phyloP scores from a whole-genome alignment of 2,797 vertebrate species.

The Cyprinodon diabolis region DNA sequence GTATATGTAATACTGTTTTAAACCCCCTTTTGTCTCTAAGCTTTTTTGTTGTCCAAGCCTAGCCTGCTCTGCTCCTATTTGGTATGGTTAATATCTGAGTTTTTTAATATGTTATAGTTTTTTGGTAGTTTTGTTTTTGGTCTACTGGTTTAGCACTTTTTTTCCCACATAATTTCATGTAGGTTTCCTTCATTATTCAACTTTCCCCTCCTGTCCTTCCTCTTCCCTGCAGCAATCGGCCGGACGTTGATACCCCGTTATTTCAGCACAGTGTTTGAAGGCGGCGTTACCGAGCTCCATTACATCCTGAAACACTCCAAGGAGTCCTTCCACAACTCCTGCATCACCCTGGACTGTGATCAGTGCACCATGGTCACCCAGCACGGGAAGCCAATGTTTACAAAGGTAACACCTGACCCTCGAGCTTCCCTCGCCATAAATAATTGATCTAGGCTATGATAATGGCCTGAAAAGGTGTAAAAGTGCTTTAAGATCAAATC shows the following conservation, averaged over 20 bases:
- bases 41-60: too few species aligned
- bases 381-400: conserved; percentile 99
- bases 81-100: not conserved
- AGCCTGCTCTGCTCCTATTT: too few species aligned
- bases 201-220: conserved; percentile 28
- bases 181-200: conserved; percentile 7
- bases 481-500: conserved; percentile 67
- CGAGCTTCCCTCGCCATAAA: conserved; percentile 49
- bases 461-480: conserved; percentile 48
- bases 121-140: not conserved
- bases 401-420: conserved; percentile 87
- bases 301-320: conserved; percentile 99
- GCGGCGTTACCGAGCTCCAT: conserved; percentile 97
- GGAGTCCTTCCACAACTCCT: conserved; percentile 99
- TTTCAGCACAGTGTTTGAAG: conserved; percentile 99
- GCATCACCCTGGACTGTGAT: conserved; percentile 98
- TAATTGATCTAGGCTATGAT: conserved; percentile 65
- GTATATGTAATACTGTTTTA: not conserved
- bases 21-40: not conserved
- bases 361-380: conserved; percentile 99
- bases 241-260: conserved; percentile 98
- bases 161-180: not conserved
- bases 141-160: not conserved
- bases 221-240: conserved; percentile 88
- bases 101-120: not conserved